Base-by-base conservation (phyloP, 2,888 invertebrate genomes). In the Rotaria macrura region DNA sequence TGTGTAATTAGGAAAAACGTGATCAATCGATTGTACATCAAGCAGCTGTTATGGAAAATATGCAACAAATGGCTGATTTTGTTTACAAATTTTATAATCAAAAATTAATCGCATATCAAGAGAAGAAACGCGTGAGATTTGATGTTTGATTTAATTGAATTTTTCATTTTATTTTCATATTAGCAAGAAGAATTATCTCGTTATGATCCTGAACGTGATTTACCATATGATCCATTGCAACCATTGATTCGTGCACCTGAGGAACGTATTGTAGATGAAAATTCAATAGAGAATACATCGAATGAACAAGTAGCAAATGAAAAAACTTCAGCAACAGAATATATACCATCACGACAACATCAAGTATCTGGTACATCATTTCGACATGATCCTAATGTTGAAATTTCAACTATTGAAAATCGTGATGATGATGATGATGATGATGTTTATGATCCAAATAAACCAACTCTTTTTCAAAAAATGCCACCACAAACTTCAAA, bases 61-160 rank as follows among this genome's bases (percentile, higher is more conserved):
- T 86, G 86, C 86, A 84, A 55, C 29, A 84, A 34, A 86, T 86
- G 79, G 47, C 86, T 14, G 74, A 86, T 40, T 86, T 86, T 86
- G 86, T 86, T 54, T 86, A 84, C 79, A 84, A 86, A 29, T 86
- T 84, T 43, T 86, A 86, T 29, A 84, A 84, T 74, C 43, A 72
- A 40, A 86, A 83, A 84, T 54, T 86, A 17, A 40, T 83, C 9
- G 74, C 55, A 40, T 86, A 79, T 74, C 79, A 84, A 86, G 57
- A 84, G 40, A 79, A 86, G 43, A 79, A 86, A 57, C 72, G 84
- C 9, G 84, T 79, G 57, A 43, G 79, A 43, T 43, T 25, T n/a
- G 25, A 20, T 25, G 0, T 12, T 7, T 43, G 3, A 14, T 49
- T 49, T 4, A 49, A 49, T 17, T 14, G 17, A 49, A 49, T 49